phyloP scores from a whole-genome alignment of 2,888 invertebrate genomes.

The Cataglyphis cursor region DNA sequence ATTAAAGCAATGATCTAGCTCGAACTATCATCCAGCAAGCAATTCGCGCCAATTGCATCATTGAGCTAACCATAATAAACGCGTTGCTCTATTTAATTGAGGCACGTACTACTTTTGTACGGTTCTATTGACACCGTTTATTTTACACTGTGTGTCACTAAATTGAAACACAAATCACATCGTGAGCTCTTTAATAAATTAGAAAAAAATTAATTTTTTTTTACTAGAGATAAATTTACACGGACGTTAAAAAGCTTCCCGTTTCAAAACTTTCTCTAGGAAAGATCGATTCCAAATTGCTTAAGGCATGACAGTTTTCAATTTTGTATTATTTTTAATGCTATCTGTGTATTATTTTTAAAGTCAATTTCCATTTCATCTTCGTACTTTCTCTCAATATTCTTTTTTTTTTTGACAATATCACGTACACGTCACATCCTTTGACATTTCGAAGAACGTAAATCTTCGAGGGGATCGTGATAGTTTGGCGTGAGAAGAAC shows the following conservation, averaged over 20 bases:
- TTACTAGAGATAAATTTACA: neutral
- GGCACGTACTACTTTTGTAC: constrained; percentile 6
- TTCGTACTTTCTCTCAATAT: neutral
- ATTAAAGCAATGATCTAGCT: constrained; percentile 50
- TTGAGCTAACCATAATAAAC: constrained; percentile 19
- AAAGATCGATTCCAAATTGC: neutral
- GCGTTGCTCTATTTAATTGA: constrained; percentile 32
- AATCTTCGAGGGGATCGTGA: constrained; percentile 19
- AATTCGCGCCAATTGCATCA: constrained; percentile 43
- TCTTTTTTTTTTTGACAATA: neutral
- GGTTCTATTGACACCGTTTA: neutral
- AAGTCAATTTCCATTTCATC: neutral
- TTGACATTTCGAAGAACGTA: neutral
- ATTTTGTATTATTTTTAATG: neutral
- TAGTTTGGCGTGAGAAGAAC: constrained; percentile 1
- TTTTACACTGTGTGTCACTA: neutral
- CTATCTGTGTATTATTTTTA: neutral
- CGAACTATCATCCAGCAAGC: constrained; percentile 20
- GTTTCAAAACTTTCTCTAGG: neutral
- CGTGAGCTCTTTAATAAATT: neutral
- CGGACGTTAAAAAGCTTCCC: neutral
- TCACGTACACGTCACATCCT: neutral
- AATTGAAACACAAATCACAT: neutral
- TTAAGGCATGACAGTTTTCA: neutral
- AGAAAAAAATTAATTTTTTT: neutral